Conservation (phyloP, 2,797 vertebrate species). For the Furcifer pardalis region DNA sequence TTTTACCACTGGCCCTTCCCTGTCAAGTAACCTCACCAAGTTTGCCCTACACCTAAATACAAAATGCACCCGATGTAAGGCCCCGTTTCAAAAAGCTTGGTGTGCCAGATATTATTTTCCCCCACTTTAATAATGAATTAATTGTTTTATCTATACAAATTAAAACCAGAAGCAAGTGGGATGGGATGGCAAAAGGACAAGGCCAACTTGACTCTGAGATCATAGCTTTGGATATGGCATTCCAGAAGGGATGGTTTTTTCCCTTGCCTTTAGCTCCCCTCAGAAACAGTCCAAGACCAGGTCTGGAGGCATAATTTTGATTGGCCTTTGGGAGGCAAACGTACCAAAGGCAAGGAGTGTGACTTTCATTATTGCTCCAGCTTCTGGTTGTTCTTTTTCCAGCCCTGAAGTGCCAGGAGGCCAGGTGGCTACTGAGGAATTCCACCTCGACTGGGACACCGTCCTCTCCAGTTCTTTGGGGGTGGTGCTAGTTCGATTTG, state of each 20-base stretch:
- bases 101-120: not conserved
- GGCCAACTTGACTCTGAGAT: too few relatives aligned
- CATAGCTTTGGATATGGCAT: not conserved
- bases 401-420: slow-evolving; percentile 79
- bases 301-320: too few relatives aligned
- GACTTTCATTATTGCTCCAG: not conserved
- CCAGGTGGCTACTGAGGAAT: slow-evolving; percentile 82
- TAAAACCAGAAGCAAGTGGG: too few relatives aligned
- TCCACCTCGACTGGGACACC: slow-evolving; percentile 81
- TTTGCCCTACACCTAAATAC: not conserved
- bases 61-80: not conserved
- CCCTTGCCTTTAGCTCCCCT: too few relatives aligned
- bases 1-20: not conserved
- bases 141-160: not conserved
- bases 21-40: not conserved
- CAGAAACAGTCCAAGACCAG: not conserved
- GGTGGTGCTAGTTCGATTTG: slow-evolving; percentile 81
- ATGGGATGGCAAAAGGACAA: not conserved
- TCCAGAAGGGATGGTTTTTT: not conserved
- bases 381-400: not conserved
- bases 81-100: not conserved
- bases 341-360: not conserved
- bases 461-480: slow-evolving; percentile 78
- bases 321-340: not conserved
- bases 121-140: not conserved